A percentile compares a stretch with the other conserved stretches of the same genome.
These are phyloP conservation scores for Pseudomyrmex gracilis DNA, from an alignment of 1,140 invertebrate genomes.

Conservation along the genomic window DNA sequence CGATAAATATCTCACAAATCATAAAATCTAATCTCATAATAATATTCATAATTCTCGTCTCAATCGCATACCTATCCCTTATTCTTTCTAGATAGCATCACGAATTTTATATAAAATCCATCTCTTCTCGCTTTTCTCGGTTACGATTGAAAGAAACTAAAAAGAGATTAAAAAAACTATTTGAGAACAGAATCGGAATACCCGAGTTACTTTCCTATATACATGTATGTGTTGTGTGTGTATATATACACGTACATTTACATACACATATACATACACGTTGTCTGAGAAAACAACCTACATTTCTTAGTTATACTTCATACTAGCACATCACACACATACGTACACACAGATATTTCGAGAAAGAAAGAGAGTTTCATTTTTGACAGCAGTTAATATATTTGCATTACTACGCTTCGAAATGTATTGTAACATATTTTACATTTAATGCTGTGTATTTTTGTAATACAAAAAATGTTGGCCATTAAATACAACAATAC, in stretches of 20 bases:
- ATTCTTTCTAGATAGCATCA: conserved; percentile 76
- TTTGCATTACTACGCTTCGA: conserved; percentile 64
- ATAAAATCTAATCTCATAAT: conserved; percentile 69
- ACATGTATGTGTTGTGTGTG: no score
- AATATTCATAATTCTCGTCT: conserved; percentile 70
- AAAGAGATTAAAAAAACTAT: conserved; percentile 66
- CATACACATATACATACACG: background rate
- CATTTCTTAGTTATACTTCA: conserved; percentile 34
- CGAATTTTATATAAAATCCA: conserved; percentile 78
- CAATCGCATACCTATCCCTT: conserved; percentile 66
- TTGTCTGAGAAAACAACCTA: conserved; percentile 10
- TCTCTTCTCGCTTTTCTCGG: conserved; percentile 75
- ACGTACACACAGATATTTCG: conserved; percentile 19
- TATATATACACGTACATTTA: no score
- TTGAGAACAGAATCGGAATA: conserved; percentile 69
- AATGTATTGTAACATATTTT: conserved; percentile 75
- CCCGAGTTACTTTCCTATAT: conserved; percentile 68
- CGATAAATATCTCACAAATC: conserved; percentile 61
- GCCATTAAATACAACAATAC: conserved; percentile 75
- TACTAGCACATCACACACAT: conserved; percentile 27
- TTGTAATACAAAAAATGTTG: conserved; percentile 74
- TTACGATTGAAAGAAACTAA: conserved; percentile 68
- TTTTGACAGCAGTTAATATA: conserved; percentile 45
- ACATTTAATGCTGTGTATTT: conserved; percentile 77
- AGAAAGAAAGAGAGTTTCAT: conserved; percentile 48